phyloP scores from a whole-genome alignment of 2,797 vertebrate species.

The Enteromius anoplus region DNA sequence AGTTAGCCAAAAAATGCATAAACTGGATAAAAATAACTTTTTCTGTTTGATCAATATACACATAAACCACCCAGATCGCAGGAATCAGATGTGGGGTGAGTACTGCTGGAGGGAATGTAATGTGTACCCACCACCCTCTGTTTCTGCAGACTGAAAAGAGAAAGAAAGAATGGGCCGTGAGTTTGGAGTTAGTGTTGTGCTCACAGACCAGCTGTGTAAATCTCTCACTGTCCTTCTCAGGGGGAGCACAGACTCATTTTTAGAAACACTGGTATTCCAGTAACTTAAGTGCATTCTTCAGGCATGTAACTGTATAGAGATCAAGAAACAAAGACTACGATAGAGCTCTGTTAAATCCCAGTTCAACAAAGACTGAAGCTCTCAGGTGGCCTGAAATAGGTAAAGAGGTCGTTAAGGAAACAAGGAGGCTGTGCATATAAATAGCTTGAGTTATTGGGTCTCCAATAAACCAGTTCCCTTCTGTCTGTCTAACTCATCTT shows the following conservation, averaged over 20 bases:
- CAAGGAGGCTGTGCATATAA: slow-evolving; percentile 28
- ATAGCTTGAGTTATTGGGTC: slow-evolving; percentile 41
- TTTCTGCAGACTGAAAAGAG: slow-evolving; percentile 16
- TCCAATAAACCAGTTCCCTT: slow-evolving; percentile 42
- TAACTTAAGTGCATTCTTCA: slow-evolving; percentile 59
- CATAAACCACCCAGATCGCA: slow-evolving; percentile 20
- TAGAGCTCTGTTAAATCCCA: slow-evolving; percentile 26
- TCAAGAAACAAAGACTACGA: slow-evolving; percentile 19
- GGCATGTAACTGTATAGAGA: slow-evolving; percentile 42
- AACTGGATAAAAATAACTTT: not conserved
- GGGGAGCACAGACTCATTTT: slow-evolving; percentile 63
- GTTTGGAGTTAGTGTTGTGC: slow-evolving; percentile 45
- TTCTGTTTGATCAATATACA: slow-evolving; percentile 7
- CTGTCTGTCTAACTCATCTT: slow-evolving; percentile 4
- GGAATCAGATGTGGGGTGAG: slow-evolving; percentile 24
- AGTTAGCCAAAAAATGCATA: not conserved
- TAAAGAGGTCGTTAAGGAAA: slow-evolving; percentile 47
- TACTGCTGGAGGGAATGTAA: slow-evolving; percentile 44
- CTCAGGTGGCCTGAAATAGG: slow-evolving; percentile 41
- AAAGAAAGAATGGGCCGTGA: slow-evolving; percentile 34
- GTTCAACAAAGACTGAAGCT: slow-evolving; percentile 33
- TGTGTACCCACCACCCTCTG: slow-evolving; percentile 20
- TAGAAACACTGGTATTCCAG: slow-evolving; percentile 63
- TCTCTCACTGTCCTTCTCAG: slow-evolving; percentile 58
- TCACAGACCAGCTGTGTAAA: slow-evolving; percentile 65